Percentiles rank a stretch among this genome's conserved stretches.
These are phyloP conservation scores for Ciconia boyciana DNA, from an alignment of 2,113 vertebrate genomes.

Conservation along the genomic window DNA sequence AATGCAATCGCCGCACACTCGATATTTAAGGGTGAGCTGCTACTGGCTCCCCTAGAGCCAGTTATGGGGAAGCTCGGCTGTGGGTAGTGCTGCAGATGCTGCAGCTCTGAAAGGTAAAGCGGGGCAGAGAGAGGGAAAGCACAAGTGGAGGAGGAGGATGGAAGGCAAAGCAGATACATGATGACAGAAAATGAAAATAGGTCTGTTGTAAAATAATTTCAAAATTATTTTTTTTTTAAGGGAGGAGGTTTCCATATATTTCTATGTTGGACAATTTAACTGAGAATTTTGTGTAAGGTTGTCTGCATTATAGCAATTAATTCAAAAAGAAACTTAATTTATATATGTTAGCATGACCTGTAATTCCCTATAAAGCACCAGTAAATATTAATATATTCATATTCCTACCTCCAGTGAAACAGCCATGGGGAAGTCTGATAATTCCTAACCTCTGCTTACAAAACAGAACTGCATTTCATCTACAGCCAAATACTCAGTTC, in stretches of 20 bases:
- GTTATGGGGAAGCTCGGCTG: background rate
- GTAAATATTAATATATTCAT: constrained; percentile 1
- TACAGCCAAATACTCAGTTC: background rate
- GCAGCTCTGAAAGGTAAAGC: background rate
- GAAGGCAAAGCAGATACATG: background rate
- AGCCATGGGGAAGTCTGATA: background rate
- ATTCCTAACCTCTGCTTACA: constrained; percentile 32
- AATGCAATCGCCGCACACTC: rapidly evolving
- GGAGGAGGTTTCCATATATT: background rate
- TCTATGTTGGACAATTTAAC: background rate
- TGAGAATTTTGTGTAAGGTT: background rate
- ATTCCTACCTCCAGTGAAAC: background rate
- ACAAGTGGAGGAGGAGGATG: background rate
- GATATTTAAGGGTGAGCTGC: background rate
- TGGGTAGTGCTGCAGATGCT: background rate
- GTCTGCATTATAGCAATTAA: background rate
- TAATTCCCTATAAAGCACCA: background rate
- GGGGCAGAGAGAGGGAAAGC: background rate
- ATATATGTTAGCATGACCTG: background rate
- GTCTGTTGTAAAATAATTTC: background rate
- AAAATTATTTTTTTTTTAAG: background rate
- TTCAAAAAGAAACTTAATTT: background rate
- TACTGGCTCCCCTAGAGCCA: background rate
- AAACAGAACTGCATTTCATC: constrained; percentile 23
- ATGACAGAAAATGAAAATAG: background rate